Percentiles rank a stretch among this genome's conserved stretches.
Conservation (phyloP, 2,113 vertebrate species). For the Hypomesus transpacificus region DNA sequence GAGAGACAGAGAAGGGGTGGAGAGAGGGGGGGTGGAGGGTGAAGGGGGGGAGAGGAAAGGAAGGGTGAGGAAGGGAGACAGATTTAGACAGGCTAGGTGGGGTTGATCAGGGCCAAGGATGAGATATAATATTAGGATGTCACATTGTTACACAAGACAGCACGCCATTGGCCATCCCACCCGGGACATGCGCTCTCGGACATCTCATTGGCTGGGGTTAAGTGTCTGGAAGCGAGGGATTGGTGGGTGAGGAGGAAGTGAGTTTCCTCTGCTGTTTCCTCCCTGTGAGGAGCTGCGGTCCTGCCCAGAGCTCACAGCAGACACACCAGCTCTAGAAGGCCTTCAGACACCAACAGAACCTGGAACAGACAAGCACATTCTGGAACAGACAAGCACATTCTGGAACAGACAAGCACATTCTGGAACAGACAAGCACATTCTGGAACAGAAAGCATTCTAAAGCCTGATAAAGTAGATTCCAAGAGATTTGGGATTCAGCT, state of each 20-base stretch:
- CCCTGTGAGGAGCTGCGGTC: too few relatives aligned
- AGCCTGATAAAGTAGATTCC: too few relatives aligned
- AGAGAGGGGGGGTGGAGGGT: too few relatives aligned
- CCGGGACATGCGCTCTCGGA: neutral
- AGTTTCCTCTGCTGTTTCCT: neutral
- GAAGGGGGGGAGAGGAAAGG: too few relatives aligned
- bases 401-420: neutral
- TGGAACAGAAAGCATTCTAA: neutral
- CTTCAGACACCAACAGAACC: neutral
- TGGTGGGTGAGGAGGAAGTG: conserved; percentile 3
- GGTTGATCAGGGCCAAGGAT: too few relatives aligned
- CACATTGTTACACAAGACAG: neutral
- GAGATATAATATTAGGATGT: neutral
- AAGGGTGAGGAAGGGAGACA: too few relatives aligned
- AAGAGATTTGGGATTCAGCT: too few relatives aligned
- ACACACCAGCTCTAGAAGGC: neutral
- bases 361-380: neutral
- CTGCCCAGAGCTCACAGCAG: neutral
- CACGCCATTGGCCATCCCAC: neutral
- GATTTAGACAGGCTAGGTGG: too few relatives aligned
- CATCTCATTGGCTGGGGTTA: neutral
- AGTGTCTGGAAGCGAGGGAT: neutral
- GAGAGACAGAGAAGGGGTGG: neutral
- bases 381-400: neutral
- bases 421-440: neutral